Conservation (phyloP, 2,113 vertebrate species). For the Bufo gargarizans region DNA sequence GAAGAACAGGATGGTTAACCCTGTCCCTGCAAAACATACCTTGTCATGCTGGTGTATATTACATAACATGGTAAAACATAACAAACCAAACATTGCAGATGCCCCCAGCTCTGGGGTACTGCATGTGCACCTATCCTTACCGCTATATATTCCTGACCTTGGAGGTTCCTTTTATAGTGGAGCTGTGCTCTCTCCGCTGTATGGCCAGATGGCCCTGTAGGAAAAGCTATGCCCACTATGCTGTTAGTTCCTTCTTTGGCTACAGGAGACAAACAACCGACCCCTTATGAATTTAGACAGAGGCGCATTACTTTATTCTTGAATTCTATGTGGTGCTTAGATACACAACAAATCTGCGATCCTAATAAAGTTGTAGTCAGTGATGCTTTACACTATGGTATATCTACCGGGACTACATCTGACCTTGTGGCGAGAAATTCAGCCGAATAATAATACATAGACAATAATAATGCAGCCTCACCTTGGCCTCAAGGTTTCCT, state of each 20-base stretch:
- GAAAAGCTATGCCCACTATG: too few relatives aligned
- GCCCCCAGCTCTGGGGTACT: too few relatives aligned
- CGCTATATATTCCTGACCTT: not conserved
- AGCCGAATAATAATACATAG: constrained; percentile 36
- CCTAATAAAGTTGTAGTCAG: constrained; percentile 24
- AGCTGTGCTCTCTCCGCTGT: too few relatives aligned
- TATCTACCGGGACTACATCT: not conserved
- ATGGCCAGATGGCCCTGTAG: not conserved
- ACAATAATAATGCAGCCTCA: constrained; percentile 30
- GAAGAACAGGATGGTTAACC: too few relatives aligned
- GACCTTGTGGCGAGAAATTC: constrained; percentile 39
- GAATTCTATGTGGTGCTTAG: not conserved
- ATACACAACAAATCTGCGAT: not conserved
- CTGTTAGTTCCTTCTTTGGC: not conserved
- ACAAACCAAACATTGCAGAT: too few relatives aligned
- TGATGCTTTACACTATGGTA: constrained; percentile 1
- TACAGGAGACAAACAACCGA: not conserved
- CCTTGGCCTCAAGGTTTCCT: constrained; percentile 44
- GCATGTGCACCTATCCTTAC: too few relatives aligned
- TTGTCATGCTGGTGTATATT: too few relatives aligned
- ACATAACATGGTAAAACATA: too few relatives aligned
- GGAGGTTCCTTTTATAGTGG: too few relatives aligned
- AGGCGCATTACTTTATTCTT: not conserved
- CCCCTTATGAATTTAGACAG: not conserved
- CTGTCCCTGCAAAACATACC: too few relatives aligned